Evolutionary conservation across 2,797 vertebrate species (phyloP).

Genomic region (Enteromius thamalakanensis): DNA sequence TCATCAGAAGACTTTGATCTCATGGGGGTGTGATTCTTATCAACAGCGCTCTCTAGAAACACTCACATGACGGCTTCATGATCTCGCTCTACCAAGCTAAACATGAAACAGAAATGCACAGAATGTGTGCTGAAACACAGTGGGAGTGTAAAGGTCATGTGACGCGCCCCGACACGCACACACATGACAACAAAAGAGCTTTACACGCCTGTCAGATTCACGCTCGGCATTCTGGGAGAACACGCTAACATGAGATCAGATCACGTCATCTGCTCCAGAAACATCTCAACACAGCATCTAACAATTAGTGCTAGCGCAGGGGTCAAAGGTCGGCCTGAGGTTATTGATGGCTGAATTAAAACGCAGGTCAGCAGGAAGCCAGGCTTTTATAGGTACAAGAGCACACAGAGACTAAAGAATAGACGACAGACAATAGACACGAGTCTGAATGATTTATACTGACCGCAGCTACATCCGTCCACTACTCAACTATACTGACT

Average conservation of each 20-base stretch:
- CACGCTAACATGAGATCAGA: neutral
- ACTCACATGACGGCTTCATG: neutral
- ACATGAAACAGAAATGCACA: neutral
- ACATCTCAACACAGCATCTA: conserved; percentile 73
- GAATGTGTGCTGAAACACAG: neutral
- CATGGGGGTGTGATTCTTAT: neutral
- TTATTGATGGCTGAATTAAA: conserved; percentile 84
- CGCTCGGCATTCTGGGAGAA: neutral
- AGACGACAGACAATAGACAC: conserved; percentile 26
- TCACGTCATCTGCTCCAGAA: conserved; percentile 58
- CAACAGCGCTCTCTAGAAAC: neutral
- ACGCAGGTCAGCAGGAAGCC: conserved; percentile 81
- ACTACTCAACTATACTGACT: neutral
- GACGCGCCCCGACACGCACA: conserved; percentile 1
- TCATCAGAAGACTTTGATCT: conserved; percentile 4
- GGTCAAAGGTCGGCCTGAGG: conserved; percentile 78
- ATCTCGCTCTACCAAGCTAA: neutral
- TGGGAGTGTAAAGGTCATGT: neutral
- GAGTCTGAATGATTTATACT: conserved; percentile 13
- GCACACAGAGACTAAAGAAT: neutral
- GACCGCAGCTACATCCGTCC: neutral
- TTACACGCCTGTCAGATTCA: neutral
- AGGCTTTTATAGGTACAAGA: conserved; percentile 73
- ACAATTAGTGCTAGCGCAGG: conserved; percentile 76
- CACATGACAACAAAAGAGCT: neutral